Conservation (phyloP, 1,140 invertebrate species). For the Leptoteleia sp. region DNA sequence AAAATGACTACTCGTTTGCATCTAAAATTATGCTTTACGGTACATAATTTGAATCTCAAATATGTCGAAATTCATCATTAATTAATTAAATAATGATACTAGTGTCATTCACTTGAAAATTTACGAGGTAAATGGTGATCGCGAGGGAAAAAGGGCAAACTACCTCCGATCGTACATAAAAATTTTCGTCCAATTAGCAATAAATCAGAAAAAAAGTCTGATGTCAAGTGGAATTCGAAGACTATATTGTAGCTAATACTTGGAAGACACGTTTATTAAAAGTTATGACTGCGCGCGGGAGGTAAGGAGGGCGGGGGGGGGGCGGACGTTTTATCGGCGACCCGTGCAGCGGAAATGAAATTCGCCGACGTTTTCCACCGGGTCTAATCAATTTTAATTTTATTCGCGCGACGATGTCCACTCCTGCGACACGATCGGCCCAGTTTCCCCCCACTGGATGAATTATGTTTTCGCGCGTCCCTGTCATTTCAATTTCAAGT, state of each 20-base stretch:
- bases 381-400: constrained; percentile 56
- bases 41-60: too few species aligned
- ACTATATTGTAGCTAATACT: constrained; percentile 17
- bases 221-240: constrained; percentile 4
- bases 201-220: constrained; percentile 21
- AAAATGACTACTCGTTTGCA: too few species aligned
- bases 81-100: too few species aligned
- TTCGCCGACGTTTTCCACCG: constrained; percentile 37
- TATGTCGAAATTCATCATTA: too few species aligned
- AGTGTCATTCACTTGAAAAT: too few species aligned
- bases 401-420: constrained; percentile 28
- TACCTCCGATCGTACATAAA: neutral
- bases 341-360: constrained; percentile 42
- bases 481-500: constrained; percentile 20
- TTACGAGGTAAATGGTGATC: too few species aligned
- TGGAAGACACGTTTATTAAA: constrained; percentile 39
- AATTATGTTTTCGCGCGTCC: constrained; percentile 32
- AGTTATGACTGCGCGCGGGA: constrained; percentile 47
- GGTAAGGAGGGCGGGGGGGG: too few species aligned
- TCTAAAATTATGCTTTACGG: too few species aligned
- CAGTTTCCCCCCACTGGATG: constrained; percentile 29
- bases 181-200: constrained; percentile 14
- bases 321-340: constrained; percentile 34
- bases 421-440: constrained; percentile 14
- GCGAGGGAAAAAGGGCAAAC: too few species aligned